phyloP scores from a whole-genome alignment of 2,113 vertebrate genomes.

The Symphodus melops region DNA sequence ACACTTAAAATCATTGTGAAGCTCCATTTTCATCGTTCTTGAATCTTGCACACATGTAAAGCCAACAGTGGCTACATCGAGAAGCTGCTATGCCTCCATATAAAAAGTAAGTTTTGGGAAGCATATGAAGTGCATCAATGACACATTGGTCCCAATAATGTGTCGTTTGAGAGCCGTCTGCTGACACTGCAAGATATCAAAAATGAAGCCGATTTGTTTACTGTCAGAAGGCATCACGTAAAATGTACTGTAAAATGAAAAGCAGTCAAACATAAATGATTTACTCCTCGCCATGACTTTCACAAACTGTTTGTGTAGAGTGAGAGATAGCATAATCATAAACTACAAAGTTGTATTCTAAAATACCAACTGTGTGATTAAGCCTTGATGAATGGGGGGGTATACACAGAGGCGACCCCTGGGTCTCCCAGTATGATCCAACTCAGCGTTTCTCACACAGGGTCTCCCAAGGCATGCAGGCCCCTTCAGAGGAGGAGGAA shows the following conservation, averaged over 20 bases:
- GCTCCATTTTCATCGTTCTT: not conserved
- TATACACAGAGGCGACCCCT: constrained; percentile 37
- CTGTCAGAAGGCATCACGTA: too few species aligned
- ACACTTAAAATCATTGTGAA: not conserved
- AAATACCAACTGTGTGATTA: constrained; percentile 35
- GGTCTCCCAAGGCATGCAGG: constrained; percentile 67
- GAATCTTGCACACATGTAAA: not conserved
- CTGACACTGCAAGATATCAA: not conserved
- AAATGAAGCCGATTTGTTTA: not conserved
- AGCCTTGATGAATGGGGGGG: constrained; percentile 34
- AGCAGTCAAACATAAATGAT: constrained; percentile 10
- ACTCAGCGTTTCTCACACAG: constrained; percentile 67
- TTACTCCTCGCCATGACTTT: constrained; percentile 9
- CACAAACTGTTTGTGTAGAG: constrained; percentile 27
- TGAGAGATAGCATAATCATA: constrained; percentile 29
- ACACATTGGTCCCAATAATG: not conserved
- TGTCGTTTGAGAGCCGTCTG: not conserved
- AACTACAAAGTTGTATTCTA: constrained; percentile 28
- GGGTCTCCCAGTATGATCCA: constrained; percentile 55
- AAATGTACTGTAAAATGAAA: constrained; percentile 11
- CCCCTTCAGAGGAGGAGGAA: constrained; percentile 64
- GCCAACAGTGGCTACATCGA: not conserved
- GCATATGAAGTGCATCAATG: not conserved
- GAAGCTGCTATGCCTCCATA: not conserved
- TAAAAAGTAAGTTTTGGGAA: not conserved